Conservation (phyloP, 2,113 vertebrate species). For the Acanthisitta chloris region DNA sequence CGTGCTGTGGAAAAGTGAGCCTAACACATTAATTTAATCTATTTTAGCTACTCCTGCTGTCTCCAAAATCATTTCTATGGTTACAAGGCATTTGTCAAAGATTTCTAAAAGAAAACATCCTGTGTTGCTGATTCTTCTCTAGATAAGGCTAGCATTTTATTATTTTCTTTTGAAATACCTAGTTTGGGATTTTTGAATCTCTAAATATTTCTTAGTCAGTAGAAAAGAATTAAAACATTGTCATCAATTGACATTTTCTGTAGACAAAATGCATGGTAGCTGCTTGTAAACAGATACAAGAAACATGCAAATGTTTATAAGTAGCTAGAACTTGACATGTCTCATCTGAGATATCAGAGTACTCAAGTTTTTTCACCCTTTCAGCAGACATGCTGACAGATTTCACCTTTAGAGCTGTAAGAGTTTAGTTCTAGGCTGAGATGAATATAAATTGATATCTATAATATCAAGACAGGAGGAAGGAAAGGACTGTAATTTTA, state of each 20-base stretch:
- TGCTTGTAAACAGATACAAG: neutral
- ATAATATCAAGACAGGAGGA: neutral
- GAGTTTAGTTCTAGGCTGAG: neutral
- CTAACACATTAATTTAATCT: slow-evolving; percentile 75
- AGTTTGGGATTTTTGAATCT: neutral
- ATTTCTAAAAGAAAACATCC: slow-evolving; percentile 61
- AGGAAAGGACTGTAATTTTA: neutral
- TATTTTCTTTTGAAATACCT: neutral
- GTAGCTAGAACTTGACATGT: neutral
- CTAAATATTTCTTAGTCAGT: neutral
- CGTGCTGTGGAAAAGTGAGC: slow-evolving; percentile 71
- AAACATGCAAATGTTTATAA: neutral
- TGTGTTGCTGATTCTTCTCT: neutral
- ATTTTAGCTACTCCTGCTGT: slow-evolving; percentile 75
- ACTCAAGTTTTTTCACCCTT: neutral
- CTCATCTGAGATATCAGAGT: neutral
- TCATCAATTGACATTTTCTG: neutral
- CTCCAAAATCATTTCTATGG: slow-evolving; percentile 73
- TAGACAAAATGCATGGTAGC: neutral
- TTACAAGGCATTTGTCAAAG: slow-evolving; percentile 72
- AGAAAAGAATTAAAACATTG: neutral
- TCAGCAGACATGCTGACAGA: neutral
- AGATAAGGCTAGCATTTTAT: slow-evolving; percentile 38
- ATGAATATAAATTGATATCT: neutral
- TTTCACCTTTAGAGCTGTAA: neutral